Base-by-base conservation (phyloP, 1,140 invertebrate genomes). In the Penaeus vannamei region DNA sequence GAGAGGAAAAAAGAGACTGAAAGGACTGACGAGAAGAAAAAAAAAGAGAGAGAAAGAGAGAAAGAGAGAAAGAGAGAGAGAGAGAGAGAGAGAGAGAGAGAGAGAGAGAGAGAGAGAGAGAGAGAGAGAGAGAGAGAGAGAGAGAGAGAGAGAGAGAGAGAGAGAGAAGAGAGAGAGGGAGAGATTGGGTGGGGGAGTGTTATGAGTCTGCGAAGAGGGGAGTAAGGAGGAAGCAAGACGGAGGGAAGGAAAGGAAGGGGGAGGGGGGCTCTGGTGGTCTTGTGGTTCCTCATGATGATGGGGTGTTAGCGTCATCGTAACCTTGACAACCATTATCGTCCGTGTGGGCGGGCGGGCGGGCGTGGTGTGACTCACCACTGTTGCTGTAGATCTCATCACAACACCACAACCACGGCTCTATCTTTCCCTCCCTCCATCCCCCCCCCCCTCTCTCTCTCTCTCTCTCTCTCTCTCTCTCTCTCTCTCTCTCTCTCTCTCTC, bases 401-500 rank as follows among this genome's bases (percentile, higher is more conserved):
- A 53, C 53, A 53, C 53, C 53, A 53, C 53, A 53, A 53, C 29
- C 42, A 61, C n/a, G 26, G 29, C 23, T 17, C 29, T 42, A 76
- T 72, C 42, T 85, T 36, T 36, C 66, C 19, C 60, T 8, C 23
- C 46, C 62, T 26, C 60, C 29, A 10, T 42, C 23, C 64, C 8
- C 14, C 62, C 26, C 53, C 23, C 32, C 32, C 36, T 32, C 64
- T 61, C 46, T 36, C 19, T 61, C 23, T 29, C 59, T 32, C 59
- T 29, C 5, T 84, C 62, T 84, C 26, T 62, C 62, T 62, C 14
- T 85, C 62, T 69, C 20, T 85, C 59, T 64, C 61, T 53, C 84
- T 85, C 84, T 59, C 81, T 83, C 81, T 60, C 81, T 83, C 81
- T 60, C 81, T 83, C 53, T 83, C 81, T 83, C 36, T 23, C 42